phyloP scores from a whole-genome alignment of 1,140 invertebrate species.

The Drosophila rhopaloa region DNA sequence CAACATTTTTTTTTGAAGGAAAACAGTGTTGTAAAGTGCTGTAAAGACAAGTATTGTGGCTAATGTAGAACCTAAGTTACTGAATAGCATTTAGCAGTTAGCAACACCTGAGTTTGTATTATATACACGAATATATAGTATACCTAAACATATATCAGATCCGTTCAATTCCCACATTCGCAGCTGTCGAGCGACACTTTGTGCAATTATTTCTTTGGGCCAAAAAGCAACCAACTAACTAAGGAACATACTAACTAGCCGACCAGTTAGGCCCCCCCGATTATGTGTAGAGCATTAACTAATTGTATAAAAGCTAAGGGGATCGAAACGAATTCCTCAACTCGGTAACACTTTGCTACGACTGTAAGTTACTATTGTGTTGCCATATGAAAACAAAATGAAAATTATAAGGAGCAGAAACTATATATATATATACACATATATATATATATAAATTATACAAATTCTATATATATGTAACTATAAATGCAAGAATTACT shows the following conservation, averaged over 20 bases:
- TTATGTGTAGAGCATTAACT: conserved; percentile 61
- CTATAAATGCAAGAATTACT: conserved; percentile 45
- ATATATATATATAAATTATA: conserved; percentile 49
- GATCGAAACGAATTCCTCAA: conserved; percentile 29
- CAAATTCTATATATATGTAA: conserved; percentile 43
- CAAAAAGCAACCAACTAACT: conserved; percentile 7
- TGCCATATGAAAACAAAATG: conserved; percentile 51
- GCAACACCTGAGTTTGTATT: conserved; percentile 50
- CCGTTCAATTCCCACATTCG: conserved; percentile 51
- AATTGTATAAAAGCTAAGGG: conserved; percentile 68
- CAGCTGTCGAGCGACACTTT: conserved; percentile 50
- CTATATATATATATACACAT: conserved; percentile 44
- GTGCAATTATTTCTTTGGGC: conserved; percentile 56
- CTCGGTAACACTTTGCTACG: conserved; percentile 56
- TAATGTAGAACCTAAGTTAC: conserved; percentile 48
- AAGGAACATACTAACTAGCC: conserved; percentile 28
- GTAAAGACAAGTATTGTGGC: conserved; percentile 47
- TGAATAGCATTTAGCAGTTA: conserved; percentile 49
- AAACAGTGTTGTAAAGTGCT: conserved; percentile 35
- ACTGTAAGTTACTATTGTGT: conserved; percentile 82
- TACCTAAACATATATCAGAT: conserved; percentile 43
- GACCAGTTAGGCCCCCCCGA: conserved; percentile 16
- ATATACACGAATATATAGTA: conserved; percentile 40
- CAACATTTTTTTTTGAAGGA: conserved; percentile 24
- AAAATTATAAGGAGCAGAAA: conserved; percentile 29